A percentile compares a stretch with the other conserved stretches of the same genome.
Conservation (phyloP, 2,888 invertebrate genomes). For the Lepidonotus clava region DNA sequence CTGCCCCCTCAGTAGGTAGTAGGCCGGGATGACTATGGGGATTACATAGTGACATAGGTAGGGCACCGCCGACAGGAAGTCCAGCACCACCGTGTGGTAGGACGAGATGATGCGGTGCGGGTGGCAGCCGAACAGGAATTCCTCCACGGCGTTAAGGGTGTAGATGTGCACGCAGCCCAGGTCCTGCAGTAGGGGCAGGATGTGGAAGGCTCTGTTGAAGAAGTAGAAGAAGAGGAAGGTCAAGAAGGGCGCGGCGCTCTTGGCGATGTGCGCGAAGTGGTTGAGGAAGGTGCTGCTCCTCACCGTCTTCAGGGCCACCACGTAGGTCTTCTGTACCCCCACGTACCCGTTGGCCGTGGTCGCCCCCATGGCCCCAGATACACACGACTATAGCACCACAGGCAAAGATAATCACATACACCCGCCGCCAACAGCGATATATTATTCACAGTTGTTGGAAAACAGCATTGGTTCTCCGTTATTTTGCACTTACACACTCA, state of each 20-base stretch:
- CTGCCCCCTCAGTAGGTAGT: slow-evolving; percentile 53
- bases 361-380: neutral
- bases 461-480: too few species aligned
- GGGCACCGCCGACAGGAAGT: slow-evolving; percentile 64
- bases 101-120: slow-evolving; percentile 62
- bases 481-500: too few species aligned
- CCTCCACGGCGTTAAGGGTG: slow-evolving; percentile 64
- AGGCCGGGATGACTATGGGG: slow-evolving; percentile 63
- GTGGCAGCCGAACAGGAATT: slow-evolving; percentile 57
- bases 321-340: neutral
- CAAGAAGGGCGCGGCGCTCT: slow-evolving; percentile 60
- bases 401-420: too few species aligned
- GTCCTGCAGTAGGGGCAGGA: slow-evolving; percentile 60
- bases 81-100: slow-evolving; percentile 55
- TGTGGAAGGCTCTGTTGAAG: slow-evolving; percentile 59
- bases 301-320: neutral
- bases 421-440: too few species aligned
- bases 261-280: neutral
- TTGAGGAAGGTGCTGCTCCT: neutral
- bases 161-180: slow-evolving; percentile 60
- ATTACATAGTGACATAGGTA: slow-evolving; percentile 65
- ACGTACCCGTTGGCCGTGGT: neutral
- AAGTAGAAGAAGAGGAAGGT: slow-evolving; percentile 62
- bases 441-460: too few species aligned
- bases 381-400: too few species aligned